A percentile compares a stretch with the other conserved stretches of the same genome.
Conservation (phyloP, 2,888 invertebrate genomes). For the Smittia aterrima region DNA sequence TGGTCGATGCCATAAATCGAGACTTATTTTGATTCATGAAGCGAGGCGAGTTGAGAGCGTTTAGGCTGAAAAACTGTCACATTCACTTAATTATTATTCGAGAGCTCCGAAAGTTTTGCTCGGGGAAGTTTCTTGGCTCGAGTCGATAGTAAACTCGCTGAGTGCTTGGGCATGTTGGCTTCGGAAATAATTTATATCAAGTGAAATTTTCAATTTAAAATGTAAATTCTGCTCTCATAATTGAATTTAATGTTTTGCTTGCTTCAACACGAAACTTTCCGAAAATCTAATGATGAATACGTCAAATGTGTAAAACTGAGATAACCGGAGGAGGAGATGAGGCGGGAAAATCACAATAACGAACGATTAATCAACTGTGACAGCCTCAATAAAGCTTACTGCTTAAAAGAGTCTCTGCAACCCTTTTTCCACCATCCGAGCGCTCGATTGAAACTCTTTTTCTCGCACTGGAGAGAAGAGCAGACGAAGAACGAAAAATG, state of each 20-base stretch:
- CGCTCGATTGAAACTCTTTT: too few species aligned
- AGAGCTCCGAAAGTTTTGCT: too few species aligned
- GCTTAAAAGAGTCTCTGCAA: background rate
- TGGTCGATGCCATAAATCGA: background rate
- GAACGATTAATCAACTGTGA: constrained; percentile 32
- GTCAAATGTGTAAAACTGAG: constrained; percentile 19
- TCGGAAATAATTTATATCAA: background rate
- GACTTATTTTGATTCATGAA: background rate
- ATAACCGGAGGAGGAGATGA: background rate
- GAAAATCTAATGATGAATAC: constrained; percentile 3
- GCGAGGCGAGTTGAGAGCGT: too few species aligned
- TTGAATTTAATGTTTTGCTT: background rate
- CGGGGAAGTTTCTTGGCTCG: background rate
- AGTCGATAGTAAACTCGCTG: background rate
- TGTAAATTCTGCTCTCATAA: constrained; percentile 12
- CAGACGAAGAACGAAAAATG: too few species aligned
- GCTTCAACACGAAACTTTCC: background rate
- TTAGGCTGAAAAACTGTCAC: too few species aligned
- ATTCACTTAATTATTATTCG: background rate
- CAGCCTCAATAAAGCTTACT: constrained; percentile 29
- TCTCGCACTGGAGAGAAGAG: too few species aligned
- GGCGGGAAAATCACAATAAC: constrained; percentile 23
- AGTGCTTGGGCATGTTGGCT: background rate
- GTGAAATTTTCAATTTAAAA: constrained; percentile 6
- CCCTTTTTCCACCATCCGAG: constrained; percentile 10